These are phyloP conservation scores for Galaxias olidus DNA, from an alignment of 2,797 vertebrate genomes.

Conservation along the genomic window DNA sequence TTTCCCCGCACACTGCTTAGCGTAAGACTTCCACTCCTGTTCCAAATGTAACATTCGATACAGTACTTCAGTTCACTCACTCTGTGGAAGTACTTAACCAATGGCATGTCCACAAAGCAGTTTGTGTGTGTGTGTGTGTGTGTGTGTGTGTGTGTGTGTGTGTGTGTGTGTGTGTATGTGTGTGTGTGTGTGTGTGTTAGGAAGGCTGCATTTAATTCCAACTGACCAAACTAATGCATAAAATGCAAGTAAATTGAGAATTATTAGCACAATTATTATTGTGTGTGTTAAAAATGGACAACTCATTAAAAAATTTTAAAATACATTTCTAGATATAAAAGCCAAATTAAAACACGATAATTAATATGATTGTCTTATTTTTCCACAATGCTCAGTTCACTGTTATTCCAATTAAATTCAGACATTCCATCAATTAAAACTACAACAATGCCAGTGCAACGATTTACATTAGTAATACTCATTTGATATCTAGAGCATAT, in stretches of 20 bases:
- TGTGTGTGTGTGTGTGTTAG: no score
- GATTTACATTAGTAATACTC: constrained; percentile 13
- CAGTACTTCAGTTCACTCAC: constrained; percentile 14
- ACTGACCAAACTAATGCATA: constrained; percentile 3
- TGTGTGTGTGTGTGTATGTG: no score
- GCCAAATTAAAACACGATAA: neutral
- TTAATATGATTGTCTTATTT: constrained; percentile 6
- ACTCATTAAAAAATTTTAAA: constrained; percentile 3
- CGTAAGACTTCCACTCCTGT: constrained; percentile 32
- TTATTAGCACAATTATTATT: no score
- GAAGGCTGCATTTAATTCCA: neutral
- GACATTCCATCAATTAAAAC: constrained; percentile 16
- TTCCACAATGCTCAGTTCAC: neutral
- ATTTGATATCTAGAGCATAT: constrained; percentile 7
- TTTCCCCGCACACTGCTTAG: constrained; percentile 37
- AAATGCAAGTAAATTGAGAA: constrained; percentile 1
- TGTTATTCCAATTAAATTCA: constrained; percentile 6
- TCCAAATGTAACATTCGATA: constrained; percentile 15
- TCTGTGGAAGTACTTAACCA: neutral
- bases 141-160: no score
- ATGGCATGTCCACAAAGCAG: neutral
- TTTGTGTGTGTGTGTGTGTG: no score
- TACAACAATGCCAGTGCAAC: neutral
- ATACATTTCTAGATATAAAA: no score
- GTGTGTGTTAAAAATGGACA: constrained; percentile 14